Base-by-base conservation (phyloP, 2,888 invertebrate species). In the Scrobipalpa costella region DNA sequence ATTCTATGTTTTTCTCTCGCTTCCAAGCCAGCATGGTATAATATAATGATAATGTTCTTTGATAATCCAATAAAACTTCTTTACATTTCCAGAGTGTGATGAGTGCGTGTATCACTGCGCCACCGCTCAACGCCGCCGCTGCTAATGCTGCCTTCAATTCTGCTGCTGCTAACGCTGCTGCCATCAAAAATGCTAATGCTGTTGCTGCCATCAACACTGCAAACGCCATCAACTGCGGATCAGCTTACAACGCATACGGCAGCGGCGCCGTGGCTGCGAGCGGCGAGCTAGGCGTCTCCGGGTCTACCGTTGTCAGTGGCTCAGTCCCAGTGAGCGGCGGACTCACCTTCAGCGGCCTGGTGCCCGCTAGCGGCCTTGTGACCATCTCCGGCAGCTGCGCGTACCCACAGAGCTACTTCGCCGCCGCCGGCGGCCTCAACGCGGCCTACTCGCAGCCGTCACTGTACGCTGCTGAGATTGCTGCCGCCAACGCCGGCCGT, bases 271-370 rank as follows among this genome's bases (percentile, higher is more conserved):
- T 73, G 8, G 67, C 65, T 0, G 71, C 72, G 1, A 59, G 64
- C 0, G 74, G 75, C 0, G 74, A 73, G 60, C 63, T 73, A 34
- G 72, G 68, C 8, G 73, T 76, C 6, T 63, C 61, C 33, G 80
- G 80, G 21, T 67, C 71, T 15, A 75, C 79, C 17, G 57, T 66
- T 15, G 71, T 81, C 44, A 68, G 69, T 40, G 80, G 80, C 36
- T 71, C 73, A 49, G 75, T 80, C 13, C 79, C 79, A 7, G 73
- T 79, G 40, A 60, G 73, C 36, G 79, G 79, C 55, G 71, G 71
- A 17, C 78, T 81, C 1, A 47, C 67, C 38, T 78, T 76, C 66
- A 64, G 64, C 59, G 74, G 76, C 40, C 62, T 58, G n/a, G 68
- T 74, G 34, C 72, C 69, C 3, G 75, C 75, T 47, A 72, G 68